A percentile compares a stretch with the other conserved stretches of the same genome.
Evolutionary conservation across 2,888 invertebrate species (phyloP).

Genomic region (Hedychridium roseum): DNA sequence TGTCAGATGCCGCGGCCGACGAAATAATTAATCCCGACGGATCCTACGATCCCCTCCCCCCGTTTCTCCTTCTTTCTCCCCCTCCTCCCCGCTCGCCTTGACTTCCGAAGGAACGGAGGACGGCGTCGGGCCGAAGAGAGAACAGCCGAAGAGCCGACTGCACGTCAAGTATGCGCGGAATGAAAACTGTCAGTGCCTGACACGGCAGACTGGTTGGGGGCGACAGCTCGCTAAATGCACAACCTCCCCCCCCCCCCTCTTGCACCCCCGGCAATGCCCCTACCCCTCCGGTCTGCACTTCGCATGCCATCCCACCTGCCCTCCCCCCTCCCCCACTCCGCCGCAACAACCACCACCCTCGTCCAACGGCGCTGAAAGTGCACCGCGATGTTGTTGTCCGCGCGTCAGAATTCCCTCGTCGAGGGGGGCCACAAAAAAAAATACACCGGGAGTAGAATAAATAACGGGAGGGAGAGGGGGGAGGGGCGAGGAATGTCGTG

Average conservation of each 20-base stretch:
- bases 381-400: constrained; percentile 36
- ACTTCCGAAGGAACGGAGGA: constrained; percentile 1
- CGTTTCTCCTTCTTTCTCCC: too few species aligned
- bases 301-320: background rate
- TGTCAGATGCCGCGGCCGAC: constrained; percentile 17
- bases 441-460: too few species aligned
- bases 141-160: constrained; percentile 22
- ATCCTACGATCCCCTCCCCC: too few species aligned
- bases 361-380: constrained; percentile 18
- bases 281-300: background rate
- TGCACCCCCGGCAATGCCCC: constrained; percentile 4
- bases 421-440: too few species aligned
- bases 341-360: too few species aligned
- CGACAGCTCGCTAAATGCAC: constrained; percentile 55
- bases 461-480: too few species aligned
- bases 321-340: background rate
- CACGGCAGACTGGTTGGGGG: constrained; percentile 47
- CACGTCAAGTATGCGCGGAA: constrained; percentile 50
- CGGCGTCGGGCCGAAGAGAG: background rate
- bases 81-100: too few species aligned
- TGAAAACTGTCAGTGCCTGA: constrained; percentile 54
- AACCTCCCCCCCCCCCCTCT: constrained; percentile 33
- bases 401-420: constrained; percentile 37
- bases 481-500: too few species aligned
- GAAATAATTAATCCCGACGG: constrained; percentile 42